These are phyloP conservation scores for Phylloscopus collybita DNA, from an alignment of 2,797 vertebrate species.

Conservation along the genomic window DNA sequence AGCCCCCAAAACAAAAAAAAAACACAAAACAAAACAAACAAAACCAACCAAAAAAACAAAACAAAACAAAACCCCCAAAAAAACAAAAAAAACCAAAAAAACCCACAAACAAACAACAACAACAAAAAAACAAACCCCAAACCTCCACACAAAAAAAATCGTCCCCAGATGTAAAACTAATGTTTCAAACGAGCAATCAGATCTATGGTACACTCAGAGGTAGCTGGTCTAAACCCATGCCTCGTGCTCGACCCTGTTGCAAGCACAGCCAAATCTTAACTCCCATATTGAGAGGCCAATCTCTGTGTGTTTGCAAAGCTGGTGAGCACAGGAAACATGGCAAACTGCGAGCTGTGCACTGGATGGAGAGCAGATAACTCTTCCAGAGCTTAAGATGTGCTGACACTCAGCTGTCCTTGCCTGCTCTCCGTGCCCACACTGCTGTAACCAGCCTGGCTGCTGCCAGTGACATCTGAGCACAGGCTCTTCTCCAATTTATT, in stretches of 20 bases:
- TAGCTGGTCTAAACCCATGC: neutral
- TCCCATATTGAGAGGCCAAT: neutral
- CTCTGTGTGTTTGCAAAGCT: neutral
- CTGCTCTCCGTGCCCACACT: neutral
- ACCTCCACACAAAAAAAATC: no score
- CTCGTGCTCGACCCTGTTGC: neutral
- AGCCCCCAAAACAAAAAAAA: no score
- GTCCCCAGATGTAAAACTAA: neutral
- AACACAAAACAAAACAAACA: no score
- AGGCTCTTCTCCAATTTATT: neutral
- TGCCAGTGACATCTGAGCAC: neutral
- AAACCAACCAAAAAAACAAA: no score
- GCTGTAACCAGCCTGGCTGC: neutral
- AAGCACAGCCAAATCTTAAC: neutral
- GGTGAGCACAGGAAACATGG: neutral
- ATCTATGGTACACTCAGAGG: neutral
- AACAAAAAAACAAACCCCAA: no score
- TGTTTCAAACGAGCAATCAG: neutral
- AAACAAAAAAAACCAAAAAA: no score
- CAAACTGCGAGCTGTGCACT: neutral
- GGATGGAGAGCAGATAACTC: neutral
- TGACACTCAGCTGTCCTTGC: neutral
- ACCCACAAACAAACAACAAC: no score
- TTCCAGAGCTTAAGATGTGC: neutral
- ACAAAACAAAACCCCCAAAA: no score